Percentiles rank a stretch among this genome's conserved stretches.
These are phyloP conservation scores for Xyrauchen texanus DNA, from an alignment of 2,113 vertebrate genomes.

Conservation along the genomic window DNA sequence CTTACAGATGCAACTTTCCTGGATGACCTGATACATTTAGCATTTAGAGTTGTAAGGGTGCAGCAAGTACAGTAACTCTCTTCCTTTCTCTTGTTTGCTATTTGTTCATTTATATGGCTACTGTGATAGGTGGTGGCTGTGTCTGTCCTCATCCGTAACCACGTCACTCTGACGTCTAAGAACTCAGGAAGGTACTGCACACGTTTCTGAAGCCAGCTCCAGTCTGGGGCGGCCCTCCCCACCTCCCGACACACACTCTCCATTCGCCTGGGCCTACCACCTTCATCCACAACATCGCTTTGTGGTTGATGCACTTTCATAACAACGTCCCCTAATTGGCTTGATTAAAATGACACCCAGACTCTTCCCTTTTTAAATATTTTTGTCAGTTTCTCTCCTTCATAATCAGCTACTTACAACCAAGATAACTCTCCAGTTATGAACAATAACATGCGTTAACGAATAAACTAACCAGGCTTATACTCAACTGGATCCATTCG, in stretches of 20 bases:
- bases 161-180: constrained; percentile 55
- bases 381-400: neutral
- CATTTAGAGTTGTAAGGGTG: neutral
- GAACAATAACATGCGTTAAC: neutral
- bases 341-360: constrained; percentile 41
- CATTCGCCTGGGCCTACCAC: neutral
- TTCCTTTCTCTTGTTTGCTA: constrained; percentile 47
- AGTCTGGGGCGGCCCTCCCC: neutral
- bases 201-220: constrained; percentile 57
- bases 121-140: constrained; percentile 48
- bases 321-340: constrained; percentile 32
- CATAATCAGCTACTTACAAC: neutral
- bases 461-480: constrained; percentile 32
- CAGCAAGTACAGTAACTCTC: neutral
- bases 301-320: neutral
- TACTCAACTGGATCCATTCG: neutral
- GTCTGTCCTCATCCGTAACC: constrained; percentile 58
- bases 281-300: neutral
- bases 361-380: constrained; percentile 70
- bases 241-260: neutral
- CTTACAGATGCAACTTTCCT: neutral
- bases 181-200: constrained; percentile 62
- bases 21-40: neutral
- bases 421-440: constrained; percentile 9
- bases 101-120: constrained; percentile 41